These are phyloP conservation scores for Branchinecta lynchi DNA, from an alignment of 1,140 invertebrate genomes.

Conservation along the genomic window DNA sequence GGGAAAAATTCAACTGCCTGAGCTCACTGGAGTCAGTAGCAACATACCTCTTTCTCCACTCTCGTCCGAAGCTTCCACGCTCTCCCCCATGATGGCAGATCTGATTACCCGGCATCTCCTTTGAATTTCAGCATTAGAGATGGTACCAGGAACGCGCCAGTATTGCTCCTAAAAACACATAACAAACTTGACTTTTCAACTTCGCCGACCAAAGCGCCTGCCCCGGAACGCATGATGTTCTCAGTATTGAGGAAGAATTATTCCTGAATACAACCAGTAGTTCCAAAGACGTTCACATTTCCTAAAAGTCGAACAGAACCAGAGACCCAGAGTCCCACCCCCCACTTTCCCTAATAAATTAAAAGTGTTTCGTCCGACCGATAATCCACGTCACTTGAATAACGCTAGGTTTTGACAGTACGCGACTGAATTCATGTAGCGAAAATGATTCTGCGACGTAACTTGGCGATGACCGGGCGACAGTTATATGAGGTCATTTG, in stretches of 20 bases:
- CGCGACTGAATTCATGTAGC: too few relatives aligned
- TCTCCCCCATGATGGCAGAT: neutral
- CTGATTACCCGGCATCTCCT: neutral
- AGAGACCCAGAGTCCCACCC: neutral
- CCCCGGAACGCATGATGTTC: neutral
- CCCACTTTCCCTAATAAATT: neutral
- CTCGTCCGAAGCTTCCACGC: too few relatives aligned
- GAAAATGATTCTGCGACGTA: too few relatives aligned
- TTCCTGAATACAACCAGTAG: neutral
- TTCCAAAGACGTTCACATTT: neutral
- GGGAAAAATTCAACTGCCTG: too few relatives aligned
- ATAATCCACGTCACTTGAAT: too few relatives aligned
- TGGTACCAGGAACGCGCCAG: neutral
- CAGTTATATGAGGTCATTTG: too few relatives aligned
- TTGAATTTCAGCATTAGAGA: neutral
- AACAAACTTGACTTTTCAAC: neutral
- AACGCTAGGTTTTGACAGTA: too few relatives aligned
- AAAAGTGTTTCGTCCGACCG: too few relatives aligned
- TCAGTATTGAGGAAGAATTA: neutral
- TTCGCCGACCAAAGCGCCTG: neutral
- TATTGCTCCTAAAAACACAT: neutral
- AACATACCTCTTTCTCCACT: too few relatives aligned
- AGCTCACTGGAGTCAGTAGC: too few relatives aligned
- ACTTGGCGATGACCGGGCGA: too few relatives aligned
- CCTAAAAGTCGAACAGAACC: neutral